These are phyloP conservation scores for Tachina grossa DNA, from an alignment of 2,888 invertebrate species.

Conservation along the genomic window DNA sequence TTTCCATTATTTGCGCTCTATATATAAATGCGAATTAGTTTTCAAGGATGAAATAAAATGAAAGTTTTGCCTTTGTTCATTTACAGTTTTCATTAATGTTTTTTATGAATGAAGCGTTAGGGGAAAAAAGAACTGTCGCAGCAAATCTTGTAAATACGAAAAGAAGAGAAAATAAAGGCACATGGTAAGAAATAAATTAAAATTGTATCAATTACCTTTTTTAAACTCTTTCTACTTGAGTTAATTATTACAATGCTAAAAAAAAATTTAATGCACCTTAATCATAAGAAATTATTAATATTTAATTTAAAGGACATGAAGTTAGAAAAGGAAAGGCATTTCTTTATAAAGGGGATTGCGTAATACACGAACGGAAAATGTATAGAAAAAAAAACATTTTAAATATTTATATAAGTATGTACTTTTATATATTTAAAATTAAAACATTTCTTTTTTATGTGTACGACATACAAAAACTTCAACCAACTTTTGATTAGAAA, in stretches of 20 bases:
- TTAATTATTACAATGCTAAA: background rate
- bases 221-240: background rate
- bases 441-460: background rate
- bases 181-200: background rate
- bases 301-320: too few relatives aligned
- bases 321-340: too few relatives aligned
- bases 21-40: conserved; percentile 7
- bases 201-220: conserved; percentile 41
- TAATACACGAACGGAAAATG: too few relatives aligned
- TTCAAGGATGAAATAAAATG: conserved; percentile 31
- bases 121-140: conserved; percentile 1
- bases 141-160: background rate
- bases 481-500: conserved; percentile 19
- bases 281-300: too few relatives aligned
- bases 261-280: background rate
- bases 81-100: conserved; percentile 28
- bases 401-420: too few relatives aligned
- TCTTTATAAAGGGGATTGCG: too few relatives aligned
- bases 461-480: background rate
- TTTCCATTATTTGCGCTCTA: conserved; percentile 43
- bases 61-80: conserved; percentile 40
- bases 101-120: conserved; percentile 3
- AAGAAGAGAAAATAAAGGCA: background rate
- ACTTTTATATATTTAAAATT: background rate
- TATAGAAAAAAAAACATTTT: too few relatives aligned